Base-by-base conservation (phyloP, 2,797 vertebrate genomes). In the Pogonophryne albipinna region DNA sequence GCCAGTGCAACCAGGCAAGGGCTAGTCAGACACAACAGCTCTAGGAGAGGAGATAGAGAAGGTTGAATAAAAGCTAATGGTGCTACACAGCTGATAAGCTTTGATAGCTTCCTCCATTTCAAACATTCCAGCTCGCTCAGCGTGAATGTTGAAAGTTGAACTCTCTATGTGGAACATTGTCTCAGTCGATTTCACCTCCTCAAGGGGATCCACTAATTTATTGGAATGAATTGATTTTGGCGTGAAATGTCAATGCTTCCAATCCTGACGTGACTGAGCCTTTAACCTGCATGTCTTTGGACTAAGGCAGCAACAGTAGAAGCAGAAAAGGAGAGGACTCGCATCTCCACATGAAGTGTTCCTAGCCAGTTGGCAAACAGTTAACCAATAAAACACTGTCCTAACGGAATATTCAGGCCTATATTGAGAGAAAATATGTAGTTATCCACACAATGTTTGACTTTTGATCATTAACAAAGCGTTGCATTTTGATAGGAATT, bases 201-300 rank as follows among this genome's bases (percentile, higher is more conserved):
- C 31, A 10, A 64, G 13, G 1, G 13, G 31, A 65, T 51, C 2
- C 13, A 65, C 31, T 51, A 65, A 51, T 65, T 41, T n/a, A 51
- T 10, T 20, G 47, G 45, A n/a, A 34, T 34, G 3, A 49, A 63
- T n/a, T 49, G 27, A 63, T 63, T 19, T 50, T 20, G 31, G 27
- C 12, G 1, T 64, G 62, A 64, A 38, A 64, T 50, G 19, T 64
- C 61, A 19, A 31, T 2, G 31, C 31, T 64, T 20, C 19, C 23
- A 20, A 23, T 61, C 19, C 9, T 61, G 47, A 10, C 41, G 47
- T 41, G 49, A 41, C 31, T 13, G 23, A 42, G 50, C 5, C 20
- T 53, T 52, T 44, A 66, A 66, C 50, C 64, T 66, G 19, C 15
- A 13, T 53, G 20, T 66, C 64, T 42, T 66, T 66, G 50, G 38